These are phyloP conservation scores for Teleopsis dalmanni DNA, from an alignment of 1,140 invertebrate species.

Conservation along the genomic window DNA sequence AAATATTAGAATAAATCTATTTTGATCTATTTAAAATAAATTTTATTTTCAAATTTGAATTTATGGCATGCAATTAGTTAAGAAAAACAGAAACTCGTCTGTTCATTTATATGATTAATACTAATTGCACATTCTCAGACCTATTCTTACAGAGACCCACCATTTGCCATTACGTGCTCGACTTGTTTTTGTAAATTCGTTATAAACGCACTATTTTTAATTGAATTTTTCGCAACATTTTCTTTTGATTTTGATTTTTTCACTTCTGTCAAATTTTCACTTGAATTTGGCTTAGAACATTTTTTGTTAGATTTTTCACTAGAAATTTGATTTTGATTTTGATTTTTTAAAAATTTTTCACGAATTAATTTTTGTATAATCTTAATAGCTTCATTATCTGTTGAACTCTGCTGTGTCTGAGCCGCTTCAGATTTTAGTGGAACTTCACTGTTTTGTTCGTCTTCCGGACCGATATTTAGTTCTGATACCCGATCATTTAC, in stretches of 20 bases:
- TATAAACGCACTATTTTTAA: slow-evolving; percentile 10
- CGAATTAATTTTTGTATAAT: not conserved
- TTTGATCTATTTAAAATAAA: too few species aligned
- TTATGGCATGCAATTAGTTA: too few species aligned
- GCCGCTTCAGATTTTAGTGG: not conserved
- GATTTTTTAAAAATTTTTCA: too few species aligned
- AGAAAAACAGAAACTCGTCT: too few species aligned
- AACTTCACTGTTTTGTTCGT: not conserved
- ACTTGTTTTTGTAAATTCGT: slow-evolving; percentile 13
- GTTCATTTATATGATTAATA: too few species aligned
- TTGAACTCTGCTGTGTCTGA: not conserved
- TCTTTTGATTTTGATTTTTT: slow-evolving; percentile 20
- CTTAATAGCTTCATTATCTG: not conserved
- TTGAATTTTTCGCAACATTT: slow-evolving; percentile 20
- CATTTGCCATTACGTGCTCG: slow-evolving; percentile 7
- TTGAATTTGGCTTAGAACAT: not conserved
- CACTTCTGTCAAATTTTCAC: not conserved
- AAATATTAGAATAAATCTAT: too few species aligned
- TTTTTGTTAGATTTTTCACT: too few species aligned
- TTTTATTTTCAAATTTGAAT: too few species aligned
- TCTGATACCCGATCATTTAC: not conserved
- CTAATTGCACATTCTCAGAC: too few species aligned
- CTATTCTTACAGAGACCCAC: too few species aligned
- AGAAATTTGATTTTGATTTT: too few species aligned
- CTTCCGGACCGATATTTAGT: not conserved